Evolutionary conservation across 2,797 vertebrate species (phyloP).

Genomic region (Peromyscus attwateri): DNA sequence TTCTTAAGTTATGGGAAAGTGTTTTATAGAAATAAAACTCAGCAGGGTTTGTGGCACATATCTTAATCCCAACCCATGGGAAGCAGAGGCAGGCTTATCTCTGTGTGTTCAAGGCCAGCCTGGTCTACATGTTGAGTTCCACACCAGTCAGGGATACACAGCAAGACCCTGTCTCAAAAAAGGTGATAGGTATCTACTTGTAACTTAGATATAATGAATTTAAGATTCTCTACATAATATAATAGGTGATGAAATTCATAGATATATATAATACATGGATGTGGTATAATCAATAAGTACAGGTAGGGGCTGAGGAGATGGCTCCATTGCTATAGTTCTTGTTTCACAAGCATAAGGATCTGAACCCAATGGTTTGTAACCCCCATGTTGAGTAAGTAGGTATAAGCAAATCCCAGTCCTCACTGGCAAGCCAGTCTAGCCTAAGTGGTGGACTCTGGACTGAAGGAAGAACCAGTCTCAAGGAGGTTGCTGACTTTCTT

Average conservation of each 20-base stretch:
- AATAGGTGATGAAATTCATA: not conserved
- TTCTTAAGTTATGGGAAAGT: conserved; percentile 20
- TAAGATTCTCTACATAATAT: not conserved
- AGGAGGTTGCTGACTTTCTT: not conserved
- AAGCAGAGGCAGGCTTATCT: not conserved
- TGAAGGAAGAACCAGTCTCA: not conserved
- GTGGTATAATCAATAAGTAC: not conserved
- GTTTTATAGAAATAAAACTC: conserved; percentile 8
- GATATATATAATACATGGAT: not conserved
- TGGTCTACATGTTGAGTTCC: not conserved
- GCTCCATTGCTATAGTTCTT: not conserved
- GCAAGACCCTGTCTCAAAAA: not conserved
- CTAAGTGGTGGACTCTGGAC: not conserved
- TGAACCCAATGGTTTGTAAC: not conserved
- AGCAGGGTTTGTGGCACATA: not conserved
- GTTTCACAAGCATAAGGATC: not conserved
- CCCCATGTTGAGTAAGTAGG: not conserved
- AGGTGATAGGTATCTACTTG: not conserved
- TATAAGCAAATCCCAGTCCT: not conserved
- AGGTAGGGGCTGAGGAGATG: not conserved
- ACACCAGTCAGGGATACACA: not conserved
- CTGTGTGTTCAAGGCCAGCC: not conserved
- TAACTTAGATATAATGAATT: not conserved
- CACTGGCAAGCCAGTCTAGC: not conserved
- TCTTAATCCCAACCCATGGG: not conserved